Conservation (phyloP, 2,113 vertebrate species). For the Callospermophilus lateralis region DNA sequence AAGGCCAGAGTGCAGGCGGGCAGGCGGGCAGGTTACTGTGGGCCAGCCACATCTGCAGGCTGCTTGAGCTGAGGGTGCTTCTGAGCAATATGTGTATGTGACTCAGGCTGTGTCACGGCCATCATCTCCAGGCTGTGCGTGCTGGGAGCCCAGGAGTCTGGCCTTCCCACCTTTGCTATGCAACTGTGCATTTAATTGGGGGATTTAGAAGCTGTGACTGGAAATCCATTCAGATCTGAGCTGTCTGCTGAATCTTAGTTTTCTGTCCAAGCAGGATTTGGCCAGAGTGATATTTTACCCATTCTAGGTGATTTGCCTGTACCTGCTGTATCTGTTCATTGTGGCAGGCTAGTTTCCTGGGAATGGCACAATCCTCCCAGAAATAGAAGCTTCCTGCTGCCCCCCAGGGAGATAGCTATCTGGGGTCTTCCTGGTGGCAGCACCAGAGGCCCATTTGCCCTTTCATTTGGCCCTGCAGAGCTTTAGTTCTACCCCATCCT, state of each 20-base stretch:
- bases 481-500: no score
- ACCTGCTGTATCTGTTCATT: neutral
- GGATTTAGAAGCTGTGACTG: neutral
- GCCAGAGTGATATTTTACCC: neutral
- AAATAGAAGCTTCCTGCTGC: neutral
- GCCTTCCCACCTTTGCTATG: neutral
- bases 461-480: neutral
- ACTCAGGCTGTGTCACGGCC: neutral
- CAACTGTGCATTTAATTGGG: neutral
- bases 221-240: constrained; percentile 13
- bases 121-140: neutral
- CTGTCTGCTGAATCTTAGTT: constrained; percentile 6
- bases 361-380: neutral
- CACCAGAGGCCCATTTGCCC: neutral
- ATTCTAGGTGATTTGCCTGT: neutral
- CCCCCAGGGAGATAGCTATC: neutral
- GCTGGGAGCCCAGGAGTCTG: neutral
- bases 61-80: no score
- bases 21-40: neutral
- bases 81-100: neutral
- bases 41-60: neutral
- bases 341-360: neutral
- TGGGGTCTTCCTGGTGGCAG: neutral
- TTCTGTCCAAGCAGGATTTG: neutral
- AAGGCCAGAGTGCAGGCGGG: accelerated